Conservation (phyloP, 2,113 vertebrate genomes). For the Tenebrosternarchus preto region DNA sequence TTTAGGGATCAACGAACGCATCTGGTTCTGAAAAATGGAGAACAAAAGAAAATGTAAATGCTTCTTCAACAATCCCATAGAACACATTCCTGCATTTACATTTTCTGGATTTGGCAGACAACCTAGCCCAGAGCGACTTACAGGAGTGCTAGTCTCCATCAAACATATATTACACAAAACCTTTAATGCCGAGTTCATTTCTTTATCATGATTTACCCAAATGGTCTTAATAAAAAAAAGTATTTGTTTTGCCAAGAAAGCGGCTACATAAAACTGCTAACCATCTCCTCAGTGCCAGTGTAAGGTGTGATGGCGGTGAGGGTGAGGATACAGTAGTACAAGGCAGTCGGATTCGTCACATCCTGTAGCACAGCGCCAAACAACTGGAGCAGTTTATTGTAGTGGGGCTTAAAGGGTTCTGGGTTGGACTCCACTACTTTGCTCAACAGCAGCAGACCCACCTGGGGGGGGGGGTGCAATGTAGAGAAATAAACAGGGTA, state of each 20-base stretch:
- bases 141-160: too few relatives aligned
- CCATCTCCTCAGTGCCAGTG: conserved; percentile 78
- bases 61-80: background rate
- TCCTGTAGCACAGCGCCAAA: conserved; percentile 76
- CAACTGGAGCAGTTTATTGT: conserved; percentile 78
- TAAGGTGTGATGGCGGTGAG: conserved; percentile 74
- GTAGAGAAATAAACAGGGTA: background rate
- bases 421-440: conserved; percentile 81
- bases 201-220: background rate
- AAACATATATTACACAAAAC: background rate
- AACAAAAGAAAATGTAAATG: conserved; percentile 27
- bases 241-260: background rate
- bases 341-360: conserved; percentile 69
- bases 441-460: conserved; percentile 82
- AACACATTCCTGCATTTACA: background rate
- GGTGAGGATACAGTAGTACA: conserved; percentile 83
- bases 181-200: background rate
- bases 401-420: conserved; percentile 77
- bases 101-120: background rate
- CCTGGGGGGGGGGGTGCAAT: conserved; percentile 59
- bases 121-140: background rate
- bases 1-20: conserved; percentile 77
- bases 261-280: conserved; percentile 59
- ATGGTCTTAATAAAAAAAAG: background rate
- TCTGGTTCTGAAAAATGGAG: conserved; percentile 71